Conservation (phyloP, 2,888 invertebrate species). For the Ectemnius lituratus region DNA sequence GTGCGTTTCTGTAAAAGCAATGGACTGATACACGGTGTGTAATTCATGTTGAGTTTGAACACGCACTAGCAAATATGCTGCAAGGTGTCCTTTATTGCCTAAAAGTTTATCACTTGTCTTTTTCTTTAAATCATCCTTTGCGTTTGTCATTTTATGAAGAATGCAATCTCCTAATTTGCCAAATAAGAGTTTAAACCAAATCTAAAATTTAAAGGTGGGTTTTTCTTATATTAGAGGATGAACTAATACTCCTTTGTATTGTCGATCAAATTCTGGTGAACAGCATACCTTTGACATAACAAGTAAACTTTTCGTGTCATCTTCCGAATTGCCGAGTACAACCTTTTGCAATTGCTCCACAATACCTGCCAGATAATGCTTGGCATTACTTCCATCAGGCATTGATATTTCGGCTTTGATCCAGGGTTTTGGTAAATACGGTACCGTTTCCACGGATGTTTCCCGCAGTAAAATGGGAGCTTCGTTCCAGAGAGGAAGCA, state of each 20-base stretch:
- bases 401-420: constrained; percentile 77
- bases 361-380: constrained; percentile 81
- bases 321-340: constrained; percentile 84
- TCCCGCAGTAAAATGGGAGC: constrained; percentile 73
- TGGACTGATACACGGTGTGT: constrained; percentile 77
- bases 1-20: constrained; percentile 82
- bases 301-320: constrained; percentile 88
- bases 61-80: constrained; percentile 61
- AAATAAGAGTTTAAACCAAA: constrained; percentile 83
- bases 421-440: constrained; percentile 67
- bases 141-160: constrained; percentile 77
- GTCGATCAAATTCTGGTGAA: too few relatives aligned
- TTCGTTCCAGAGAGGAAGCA: constrained; percentile 86
- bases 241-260: too few relatives aligned
- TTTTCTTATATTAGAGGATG: too few relatives aligned
- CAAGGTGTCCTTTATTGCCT: constrained; percentile 81
- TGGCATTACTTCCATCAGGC: constrained; percentile 85
- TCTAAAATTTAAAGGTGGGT: constrained; percentile 77
- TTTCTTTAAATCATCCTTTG: constrained; percentile 77
- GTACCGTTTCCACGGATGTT: constrained; percentile 78
- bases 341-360: constrained; percentile 83
- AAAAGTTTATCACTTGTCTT: constrained; percentile 83
- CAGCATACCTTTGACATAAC: constrained; percentile 76
- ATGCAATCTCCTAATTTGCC: constrained; percentile 79
- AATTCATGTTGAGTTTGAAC: constrained; percentile 65